Evolutionary conservation across 2,888 invertebrate species (phyloP).

Genomic region (Asteroscopus sphinx): DNA sequence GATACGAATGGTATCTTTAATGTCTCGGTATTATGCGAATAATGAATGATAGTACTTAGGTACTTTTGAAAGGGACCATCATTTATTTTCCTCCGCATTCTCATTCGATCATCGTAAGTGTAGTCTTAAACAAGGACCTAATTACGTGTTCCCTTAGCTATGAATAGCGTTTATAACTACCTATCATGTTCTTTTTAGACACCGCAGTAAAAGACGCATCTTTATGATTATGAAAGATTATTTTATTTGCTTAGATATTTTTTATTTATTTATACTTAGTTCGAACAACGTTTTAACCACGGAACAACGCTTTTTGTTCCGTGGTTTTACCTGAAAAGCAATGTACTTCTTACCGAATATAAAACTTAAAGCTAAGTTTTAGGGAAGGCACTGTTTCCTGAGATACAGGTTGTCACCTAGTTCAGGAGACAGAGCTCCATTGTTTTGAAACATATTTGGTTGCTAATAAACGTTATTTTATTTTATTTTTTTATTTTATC

Average conservation of each 20-base stretch:
- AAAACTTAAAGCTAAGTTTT: too few species aligned
- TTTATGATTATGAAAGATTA: slow-evolving; percentile 27
- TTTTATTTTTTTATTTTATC: too few species aligned
- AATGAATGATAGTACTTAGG: slow-evolving; percentile 52
- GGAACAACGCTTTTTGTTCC: too few species aligned
- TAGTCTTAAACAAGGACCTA: slow-evolving; percentile 51
- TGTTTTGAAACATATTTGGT: too few species aligned
- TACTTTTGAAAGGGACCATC: slow-evolving; percentile 50
- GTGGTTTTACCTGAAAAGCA: too few species aligned
- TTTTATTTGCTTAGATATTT: slow-evolving; percentile 37
- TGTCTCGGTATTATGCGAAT: slow-evolving; percentile 52
- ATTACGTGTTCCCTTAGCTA: slow-evolving; percentile 43
- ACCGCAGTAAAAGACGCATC: slow-evolving; percentile 19
- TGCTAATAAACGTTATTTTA: too few species aligned
- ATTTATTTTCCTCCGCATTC: slow-evolving; percentile 50
- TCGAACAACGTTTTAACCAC: slow-evolving; percentile 7
- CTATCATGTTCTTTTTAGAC: slow-evolving; percentile 26
- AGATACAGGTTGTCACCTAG: too few species aligned
- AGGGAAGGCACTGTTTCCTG: too few species aligned
- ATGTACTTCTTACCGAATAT: too few species aligned
- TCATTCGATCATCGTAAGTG: slow-evolving; percentile 49
- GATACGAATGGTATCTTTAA: slow-evolving; percentile 55
- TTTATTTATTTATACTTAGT: slow-evolving; percentile 18
- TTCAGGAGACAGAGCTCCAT: too few species aligned
- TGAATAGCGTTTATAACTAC: slow-evolving; percentile 47